A percentile compares a stretch with the other conserved stretches of the same genome.
Evolutionary conservation across 2,113 vertebrate species (phyloP).

Genomic region (Hemichromis elongatus): DNA sequence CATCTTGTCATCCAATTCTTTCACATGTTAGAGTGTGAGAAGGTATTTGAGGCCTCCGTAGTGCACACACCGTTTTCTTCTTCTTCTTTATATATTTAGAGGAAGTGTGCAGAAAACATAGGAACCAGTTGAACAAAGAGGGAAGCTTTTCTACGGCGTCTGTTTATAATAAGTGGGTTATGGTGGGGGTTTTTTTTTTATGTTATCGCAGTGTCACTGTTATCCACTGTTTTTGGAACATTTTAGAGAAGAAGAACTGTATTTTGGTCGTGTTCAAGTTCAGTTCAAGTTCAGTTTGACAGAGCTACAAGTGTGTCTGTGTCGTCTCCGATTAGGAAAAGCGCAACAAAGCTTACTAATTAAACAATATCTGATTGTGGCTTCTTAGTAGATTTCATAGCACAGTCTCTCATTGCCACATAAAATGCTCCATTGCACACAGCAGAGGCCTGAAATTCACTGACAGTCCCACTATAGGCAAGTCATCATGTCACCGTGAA

Average conservation of each 20-base stretch:
- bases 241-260: not conserved
- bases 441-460: not conserved
- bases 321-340: not conserved
- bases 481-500: not conserved
- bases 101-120: not conserved
- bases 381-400: not conserved
- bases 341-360: not conserved
- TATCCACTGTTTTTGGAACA: not conserved
- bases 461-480: not conserved
- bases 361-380: not conserved
- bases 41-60: not conserved
- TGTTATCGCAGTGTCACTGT: rapidly evolving
- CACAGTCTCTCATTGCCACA: not conserved
- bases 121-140: conserved; percentile 5
- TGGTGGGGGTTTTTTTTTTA: rapidly evolving
- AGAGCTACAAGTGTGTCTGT: not conserved
- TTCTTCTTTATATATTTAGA: not conserved
- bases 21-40: not conserved
- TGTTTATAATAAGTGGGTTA: not conserved
- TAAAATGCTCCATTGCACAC: not conserved
- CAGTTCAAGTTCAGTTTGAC: not conserved
- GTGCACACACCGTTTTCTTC: rapidly evolving
- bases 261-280: not conserved
- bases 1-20: not conserved
- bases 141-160: not conserved